phyloP scores from a whole-genome alignment of 2,113 vertebrate genomes.

The Artemisiospiza belli region DNA sequence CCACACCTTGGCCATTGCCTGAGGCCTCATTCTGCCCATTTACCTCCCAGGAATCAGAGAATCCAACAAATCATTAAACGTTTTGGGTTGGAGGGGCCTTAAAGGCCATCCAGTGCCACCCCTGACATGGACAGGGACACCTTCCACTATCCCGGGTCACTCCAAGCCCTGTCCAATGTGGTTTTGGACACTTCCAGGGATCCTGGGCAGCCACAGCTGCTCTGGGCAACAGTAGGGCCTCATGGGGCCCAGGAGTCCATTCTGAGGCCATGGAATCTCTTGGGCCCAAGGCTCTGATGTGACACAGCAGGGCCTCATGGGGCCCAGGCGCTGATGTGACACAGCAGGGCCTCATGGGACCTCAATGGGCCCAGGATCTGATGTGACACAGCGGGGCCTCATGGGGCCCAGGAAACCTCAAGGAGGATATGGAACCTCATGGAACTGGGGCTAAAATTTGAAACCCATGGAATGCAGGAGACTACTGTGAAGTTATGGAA shows the following conservation, averaged over 20 bases:
- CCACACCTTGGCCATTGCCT: rapidly evolving
- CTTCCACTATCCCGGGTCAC: rapidly evolving
- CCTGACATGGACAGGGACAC: background rate
- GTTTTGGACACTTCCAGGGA: background rate
- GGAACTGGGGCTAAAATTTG: background rate
- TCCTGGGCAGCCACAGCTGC: background rate
- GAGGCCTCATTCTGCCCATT: background rate
- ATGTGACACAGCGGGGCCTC: background rate
- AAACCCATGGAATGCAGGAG: background rate
- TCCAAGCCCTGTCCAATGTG: rapidly evolving
- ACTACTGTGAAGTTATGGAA: background rate
- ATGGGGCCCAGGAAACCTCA: background rate
- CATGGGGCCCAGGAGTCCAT: too few relatives aligned
- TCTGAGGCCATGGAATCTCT: too few relatives aligned
- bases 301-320: too few relatives aligned
- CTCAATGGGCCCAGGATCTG: too few relatives aligned
- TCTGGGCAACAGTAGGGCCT: background rate
- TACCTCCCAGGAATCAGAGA: background rate
- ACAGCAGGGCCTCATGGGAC: too few relatives aligned
- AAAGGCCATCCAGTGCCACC: rapidly evolving
- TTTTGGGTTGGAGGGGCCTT: background rate
- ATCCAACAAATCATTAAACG: background rate
- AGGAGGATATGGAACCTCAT: background rate
- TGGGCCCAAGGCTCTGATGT: too few relatives aligned
- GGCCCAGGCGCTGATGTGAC: too few relatives aligned